Evolutionary conservation across 2,113 vertebrate species (phyloP), one percentile per base, ranked within the genome.

Genomic region (Cricetomys ansorgei): DNA sequence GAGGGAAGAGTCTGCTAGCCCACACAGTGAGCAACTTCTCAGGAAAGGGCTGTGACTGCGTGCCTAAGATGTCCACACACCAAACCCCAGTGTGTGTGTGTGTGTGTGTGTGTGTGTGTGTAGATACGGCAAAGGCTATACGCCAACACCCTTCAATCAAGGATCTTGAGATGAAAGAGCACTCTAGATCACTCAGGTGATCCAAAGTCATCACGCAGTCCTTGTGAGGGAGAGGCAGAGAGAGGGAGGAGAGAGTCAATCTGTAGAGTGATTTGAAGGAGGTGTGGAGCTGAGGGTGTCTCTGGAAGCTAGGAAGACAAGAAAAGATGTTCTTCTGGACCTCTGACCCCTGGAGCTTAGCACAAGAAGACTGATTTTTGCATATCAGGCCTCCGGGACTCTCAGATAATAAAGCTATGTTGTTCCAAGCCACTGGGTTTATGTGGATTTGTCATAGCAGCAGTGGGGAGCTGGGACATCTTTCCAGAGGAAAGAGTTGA

Each of bases 231-330:
- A 59, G 12, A 85, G 53, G 59, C 12, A 27, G 43, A 6, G 50
- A 34, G 29, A 1, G 37, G 6, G 1, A 0, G 3, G 45, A 50
- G 0, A 31, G 4, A 29, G 21, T 53, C n/a, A 21, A 19, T 43
- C 27, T 9, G 1, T 5, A 6, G 13, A 31, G 3, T 43, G 70
- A 13, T 43, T 23, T 48, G 31, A 53, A 80, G 84, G n/a, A 48
- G 34, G 5, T 29, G 2, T 7, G 25, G 53, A 50, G 2, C 4
- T 34, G 5, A 23, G 34, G 1, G 37, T 27, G 45, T 21, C 76
- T 65, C 64, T 10, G 40, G 23, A n/a, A 79, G 53, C 50, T 7
- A 13, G 53, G 29, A 13, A 69, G 72, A n/a, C 59, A 76, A 45
- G 53, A 65, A 69, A 31, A 8, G 31, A 59, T 62, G n/a, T 15